Evolutionary conservation across 2,888 invertebrate species (phyloP), one percentile per base, ranked within the genome.

Genomic region (Harpagoxenus sublaevis): DNA sequence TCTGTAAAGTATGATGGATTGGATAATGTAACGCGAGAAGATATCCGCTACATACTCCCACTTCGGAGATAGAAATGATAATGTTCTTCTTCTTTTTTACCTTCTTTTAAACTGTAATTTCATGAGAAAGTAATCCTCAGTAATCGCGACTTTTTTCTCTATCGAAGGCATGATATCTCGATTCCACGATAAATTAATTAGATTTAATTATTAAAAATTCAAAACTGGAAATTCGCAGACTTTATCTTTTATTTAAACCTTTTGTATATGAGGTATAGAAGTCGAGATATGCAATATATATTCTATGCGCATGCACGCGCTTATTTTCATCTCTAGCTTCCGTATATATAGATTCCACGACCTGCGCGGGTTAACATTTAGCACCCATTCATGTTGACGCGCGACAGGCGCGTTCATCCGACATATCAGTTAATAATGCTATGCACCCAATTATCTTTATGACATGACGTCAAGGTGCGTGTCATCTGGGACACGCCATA

Each of bases 391-490:
- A 71, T 71, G 79, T 79, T 79, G 79, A 79, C 42, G 60, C 48
- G 60, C 71, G 79, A 81, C 79, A 73, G 60, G 60, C 79, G n/a
- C 78, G 70, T 45, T 68, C 68, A 31, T 5, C 31, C 79, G 48
- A 23, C 78, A 23, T 45, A 55, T 35, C 79, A 57, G 79, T 81
- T 81, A 81, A 73, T 81, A 81, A 81, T 73, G 79, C 79, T 81
- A 81, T 60, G 79, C 79, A 39, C 60, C 79, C 79, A 81, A 81
- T 81, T 81, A 81, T 81, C 79, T 81, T 81, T 60, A 60, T 81
- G 79, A 73, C 79, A 39, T 35, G 79, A 71, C 79, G 73, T 81
- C 79, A 48, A 71, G 48, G 28, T 71, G 71, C 60, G 60, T 81
- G 79, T 62, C 79, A 81, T 51, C 60, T 60, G 51, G 45, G 66